Base-by-base conservation (phyloP, 2,797 vertebrate genomes). In the Anomalospiza imberbis region DNA sequence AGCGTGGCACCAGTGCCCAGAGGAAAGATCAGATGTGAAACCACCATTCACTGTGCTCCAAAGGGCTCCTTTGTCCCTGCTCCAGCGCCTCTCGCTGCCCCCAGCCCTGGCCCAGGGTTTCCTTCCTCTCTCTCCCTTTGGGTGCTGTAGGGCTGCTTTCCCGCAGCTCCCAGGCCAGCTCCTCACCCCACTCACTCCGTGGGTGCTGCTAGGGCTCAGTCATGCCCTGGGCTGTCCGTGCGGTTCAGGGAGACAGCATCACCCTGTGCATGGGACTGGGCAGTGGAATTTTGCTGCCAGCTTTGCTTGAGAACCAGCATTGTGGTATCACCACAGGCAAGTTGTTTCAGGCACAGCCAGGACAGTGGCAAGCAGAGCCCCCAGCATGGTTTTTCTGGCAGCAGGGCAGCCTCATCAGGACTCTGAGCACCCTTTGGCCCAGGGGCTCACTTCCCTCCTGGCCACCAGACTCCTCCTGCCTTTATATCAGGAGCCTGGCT, bases 1-100 rank as follows among this genome's bases (percentile, higher is more conserved):
- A 26, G 87, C 25, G 12, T 40, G 21, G 60, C 73, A 72, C 45
- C 87, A 63, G 87, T 34, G 22, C 92, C 94, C 94, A 91, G 89
- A 95, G 36, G 82, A 93, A 95, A 95, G 96, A 91, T 94, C 93
- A 93, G 89, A 87, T 77, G 85, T 42, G 93, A 94, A 63, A 73
- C 89, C 40, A 47, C 76, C 84, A 85, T 95, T 92, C 91, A 95
- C 13, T 71, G 78, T 1, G 17, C 89, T 51, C 81, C 91, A 96
- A 96, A 96, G 72, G 26, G 87, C 91, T 73, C 74, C 68, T 95
- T 96, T 96, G 93, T 95, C 87, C 72, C 54, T 0, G 3, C 60
- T 61, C 42, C 70, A 7, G 72, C 4, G 17, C 80, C 68, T 79
- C 38, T 54, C 0, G 1, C 91, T 17, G 0, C 87, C 85, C 81